These are phyloP conservation scores for Lycaena phlaeas DNA, from an alignment of 2,888 invertebrate species.

Conservation along the genomic window DNA sequence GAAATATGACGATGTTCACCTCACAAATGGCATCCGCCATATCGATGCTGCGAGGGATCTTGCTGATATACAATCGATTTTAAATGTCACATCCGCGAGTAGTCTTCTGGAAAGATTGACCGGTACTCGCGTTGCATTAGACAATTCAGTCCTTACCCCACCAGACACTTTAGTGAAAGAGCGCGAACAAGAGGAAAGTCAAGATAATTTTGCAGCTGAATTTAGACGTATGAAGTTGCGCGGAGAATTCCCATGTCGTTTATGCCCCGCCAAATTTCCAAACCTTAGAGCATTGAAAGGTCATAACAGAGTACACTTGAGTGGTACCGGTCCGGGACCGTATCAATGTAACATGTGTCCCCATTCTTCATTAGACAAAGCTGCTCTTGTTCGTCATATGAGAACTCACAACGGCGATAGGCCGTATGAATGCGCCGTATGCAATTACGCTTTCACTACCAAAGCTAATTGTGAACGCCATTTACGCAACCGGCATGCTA, in stretches of 20 bases:
- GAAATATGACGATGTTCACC: constrained; percentile 52
- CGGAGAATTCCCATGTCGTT: constrained; percentile 91
- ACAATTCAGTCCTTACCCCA: constrained; percentile 56
- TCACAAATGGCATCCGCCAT: constrained; percentile 52
- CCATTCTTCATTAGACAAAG: constrained; percentile 91
- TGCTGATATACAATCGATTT: constrained; percentile 89
- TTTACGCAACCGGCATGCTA: constrained; percentile 91
- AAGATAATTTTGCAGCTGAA: constrained; percentile 87
- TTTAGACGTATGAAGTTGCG: constrained; percentile 91
- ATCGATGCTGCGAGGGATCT: constrained; percentile 83
- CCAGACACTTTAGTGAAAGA: constrained; percentile 55
- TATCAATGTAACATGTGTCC: constrained; percentile 96
- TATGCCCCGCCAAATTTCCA: constrained; percentile 91
- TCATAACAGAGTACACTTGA: constrained; percentile 89
- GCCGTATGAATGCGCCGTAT: constrained; percentile 95
- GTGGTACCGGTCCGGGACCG: constrained; percentile 82
- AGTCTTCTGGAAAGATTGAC: constrained; percentile 77
- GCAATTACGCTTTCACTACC: constrained; percentile 96
- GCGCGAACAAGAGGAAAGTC: constrained; percentile 77
- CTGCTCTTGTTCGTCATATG: constrained; percentile 92
- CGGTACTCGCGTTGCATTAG: constrained; percentile 51
- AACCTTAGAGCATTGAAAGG: constrained; percentile 92
- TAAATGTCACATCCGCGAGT: constrained; percentile 82
- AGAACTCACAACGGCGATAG: constrained; percentile 95
- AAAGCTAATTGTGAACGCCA: constrained; percentile 98